phyloP scores from a whole-genome alignment of 2,113 vertebrate species.

The Callithrix jacchus region DNA sequence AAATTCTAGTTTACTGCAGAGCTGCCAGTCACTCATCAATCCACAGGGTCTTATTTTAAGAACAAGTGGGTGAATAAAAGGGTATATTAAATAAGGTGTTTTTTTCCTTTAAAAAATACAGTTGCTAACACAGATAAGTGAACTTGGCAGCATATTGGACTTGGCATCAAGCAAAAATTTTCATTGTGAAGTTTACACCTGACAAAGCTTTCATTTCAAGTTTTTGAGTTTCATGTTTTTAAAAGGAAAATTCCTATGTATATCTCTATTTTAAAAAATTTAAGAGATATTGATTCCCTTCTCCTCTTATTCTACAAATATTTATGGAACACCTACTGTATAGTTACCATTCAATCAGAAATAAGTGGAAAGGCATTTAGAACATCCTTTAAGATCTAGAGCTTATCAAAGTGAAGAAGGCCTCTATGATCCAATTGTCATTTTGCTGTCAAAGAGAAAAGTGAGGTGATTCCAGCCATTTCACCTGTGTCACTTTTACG shows the following conservation, averaged over 20 bases:
- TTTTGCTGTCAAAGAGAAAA: neutral
- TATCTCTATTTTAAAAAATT: conserved; percentile 40
- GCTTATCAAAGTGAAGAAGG: neutral
- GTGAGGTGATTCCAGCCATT: neutral
- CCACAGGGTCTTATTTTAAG: conserved; percentile 13
- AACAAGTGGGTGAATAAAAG: conserved; percentile 43
- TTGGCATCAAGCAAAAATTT: conserved; percentile 43
- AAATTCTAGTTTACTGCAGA: neutral
- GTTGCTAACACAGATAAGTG: conserved; percentile 50
- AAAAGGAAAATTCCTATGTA: conserved; percentile 43
- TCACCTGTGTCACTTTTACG: conserved; percentile 21
- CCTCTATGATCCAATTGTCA: neutral
- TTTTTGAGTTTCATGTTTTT: conserved; percentile 43
- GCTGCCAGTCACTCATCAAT: conserved; percentile 10
- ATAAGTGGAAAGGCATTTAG: conserved; percentile 17
- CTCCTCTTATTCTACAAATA: conserved; percentile 22
- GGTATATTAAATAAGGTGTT: conserved; percentile 40
- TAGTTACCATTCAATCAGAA: neutral
- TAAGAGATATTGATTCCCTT: neutral
- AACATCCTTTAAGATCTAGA: neutral
- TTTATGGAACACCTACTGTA: neutral
- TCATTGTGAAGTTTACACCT: conserved; percentile 61
- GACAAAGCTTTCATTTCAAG: conserved; percentile 59
- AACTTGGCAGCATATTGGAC: conserved; percentile 48
- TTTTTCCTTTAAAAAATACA: conserved; percentile 10